A percentile compares a stretch with the other conserved stretches of the same genome.
Evolutionary conservation across 2,797 vertebrate species (phyloP).

Genomic region (Sibirionetta formosa): DNA sequence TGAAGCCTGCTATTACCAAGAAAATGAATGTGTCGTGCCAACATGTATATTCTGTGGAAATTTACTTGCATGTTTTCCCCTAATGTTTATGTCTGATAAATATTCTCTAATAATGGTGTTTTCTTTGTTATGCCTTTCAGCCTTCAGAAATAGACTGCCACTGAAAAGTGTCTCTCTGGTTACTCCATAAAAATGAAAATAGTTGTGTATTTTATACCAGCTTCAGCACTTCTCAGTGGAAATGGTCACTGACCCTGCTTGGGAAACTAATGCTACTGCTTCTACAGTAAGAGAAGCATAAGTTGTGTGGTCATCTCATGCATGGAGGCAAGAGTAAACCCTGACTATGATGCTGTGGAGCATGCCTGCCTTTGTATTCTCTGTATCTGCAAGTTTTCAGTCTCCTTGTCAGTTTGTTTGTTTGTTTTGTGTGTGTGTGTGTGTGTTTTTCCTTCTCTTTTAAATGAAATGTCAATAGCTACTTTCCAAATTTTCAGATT

Average conservation of each 20-base stretch:
- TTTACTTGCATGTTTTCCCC: background rate
- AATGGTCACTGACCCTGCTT: background rate
- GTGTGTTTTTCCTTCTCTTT: background rate
- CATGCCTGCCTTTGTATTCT: background rate
- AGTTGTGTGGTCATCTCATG: background rate
- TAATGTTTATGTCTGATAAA: background rate
- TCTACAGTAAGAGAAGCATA: background rate
- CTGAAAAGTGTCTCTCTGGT: background rate
- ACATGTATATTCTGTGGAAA: background rate
- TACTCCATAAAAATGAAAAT: background rate
- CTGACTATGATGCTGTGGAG: background rate
- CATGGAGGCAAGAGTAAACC: background rate
- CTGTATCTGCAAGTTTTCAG: background rate
- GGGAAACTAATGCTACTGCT: background rate
- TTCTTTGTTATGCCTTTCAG: rapidly evolving
- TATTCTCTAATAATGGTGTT: background rate
- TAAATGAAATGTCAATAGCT: background rate
- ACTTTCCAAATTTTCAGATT: background rate
- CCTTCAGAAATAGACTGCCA: background rate
- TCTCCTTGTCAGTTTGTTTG: background rate
- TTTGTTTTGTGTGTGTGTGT: no score
- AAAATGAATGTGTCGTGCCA: background rate
- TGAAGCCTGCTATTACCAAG: background rate
- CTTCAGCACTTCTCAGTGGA: background rate
- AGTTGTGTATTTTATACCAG: background rate